Evolutionary conservation across 2,888 invertebrate genomes (phyloP), one percentile per base, ranked within the genome.

Genomic region (Limenitis camilla): DNA sequence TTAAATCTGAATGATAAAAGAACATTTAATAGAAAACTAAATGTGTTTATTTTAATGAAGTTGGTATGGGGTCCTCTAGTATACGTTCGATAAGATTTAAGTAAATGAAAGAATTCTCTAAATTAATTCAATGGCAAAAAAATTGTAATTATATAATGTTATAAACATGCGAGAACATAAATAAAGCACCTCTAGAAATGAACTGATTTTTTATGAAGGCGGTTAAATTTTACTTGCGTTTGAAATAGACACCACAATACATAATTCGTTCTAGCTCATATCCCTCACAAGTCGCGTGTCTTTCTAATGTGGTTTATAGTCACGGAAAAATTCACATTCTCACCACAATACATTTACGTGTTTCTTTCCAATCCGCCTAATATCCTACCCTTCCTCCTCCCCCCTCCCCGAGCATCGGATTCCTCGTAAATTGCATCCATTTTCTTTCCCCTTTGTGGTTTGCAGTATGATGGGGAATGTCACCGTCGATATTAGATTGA

Each of bases 341-440:
- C 6, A 7, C 4, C 30, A 46, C 45, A 19, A 35, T 27, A 44
- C 40, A 5, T 32, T 38, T 38, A 10, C 33, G 19, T 39, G 33
- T 44, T 35, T 31, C 45, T 47, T 46, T 28, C 30, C 40, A 52
- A 52, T 41, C 19, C 35, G 9, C 27, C 43, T 43, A 35, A 44
- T 44, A 39, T 30, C 41, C 31, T 29, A 5, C 29, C 5, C 40
- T 3, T 6, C 29, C 33, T n/a, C 35, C 10, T 5, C 35, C 10
- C 27, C 11, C 11, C 31, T 6, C 39, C 31, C 5, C 43, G 32
- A 32, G 28, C 11, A 10, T 27, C 7, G 29, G 27, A 33, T 40
- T 8, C 35, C 43, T 32, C 46, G 55, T 62, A 67, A 68, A 68
- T 68, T 67, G 64, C 64, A 66, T 66, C 59, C 58, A 66, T 68